A percentile compares a stretch with the other conserved stretches of the same genome.
Conservation (phyloP, 2,888 invertebrate species). For the Poecilus cupreus region DNA sequence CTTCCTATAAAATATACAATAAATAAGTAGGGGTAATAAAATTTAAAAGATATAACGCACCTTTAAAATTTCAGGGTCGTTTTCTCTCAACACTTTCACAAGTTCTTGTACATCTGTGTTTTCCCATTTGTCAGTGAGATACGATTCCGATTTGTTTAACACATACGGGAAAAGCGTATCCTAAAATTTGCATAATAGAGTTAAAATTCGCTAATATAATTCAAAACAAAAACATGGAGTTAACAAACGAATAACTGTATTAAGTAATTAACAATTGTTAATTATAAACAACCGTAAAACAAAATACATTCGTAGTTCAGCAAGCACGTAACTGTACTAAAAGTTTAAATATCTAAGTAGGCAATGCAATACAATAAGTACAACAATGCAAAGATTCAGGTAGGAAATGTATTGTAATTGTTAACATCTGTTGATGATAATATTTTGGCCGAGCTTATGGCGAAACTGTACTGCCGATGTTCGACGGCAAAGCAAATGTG, state of each 20-base stretch:
- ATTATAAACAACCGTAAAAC: background rate
- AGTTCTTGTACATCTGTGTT: slow-evolving; percentile 80
- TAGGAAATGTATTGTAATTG: background rate
- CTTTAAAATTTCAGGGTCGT: slow-evolving; percentile 70
- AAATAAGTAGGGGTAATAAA: background rate
- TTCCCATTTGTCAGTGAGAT: slow-evolving; percentile 83
- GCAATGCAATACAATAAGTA: background rate
- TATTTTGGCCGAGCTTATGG: slow-evolving; percentile 41
- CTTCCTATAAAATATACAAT: slow-evolving; percentile 70
- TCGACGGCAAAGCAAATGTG: slow-evolving; percentile 63
- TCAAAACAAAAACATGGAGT: background rate
- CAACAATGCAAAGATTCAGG: slow-evolving; percentile 19
- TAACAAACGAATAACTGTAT: slow-evolving; percentile 13
- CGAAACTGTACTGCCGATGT: slow-evolving; percentile 52
- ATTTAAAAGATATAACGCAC: slow-evolving; percentile 21
- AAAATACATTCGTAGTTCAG: background rate
- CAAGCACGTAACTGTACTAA: slow-evolving; percentile 15
- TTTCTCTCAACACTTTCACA: slow-evolving; percentile 79
- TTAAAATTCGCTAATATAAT: background rate
- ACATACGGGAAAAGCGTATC: slow-evolving; percentile 87
- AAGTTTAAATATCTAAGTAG: too few species aligned
- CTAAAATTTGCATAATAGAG: slow-evolving; percentile 71
- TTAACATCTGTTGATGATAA: slow-evolving; percentile 31
- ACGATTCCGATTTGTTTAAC: slow-evolving; percentile 81
- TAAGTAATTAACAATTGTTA: background rate